Evolutionary conservation across 2,113 vertebrate species (phyloP), one percentile per base, ranked within the genome.

Genomic region (Acrocephalus arundinaceus): DNA sequence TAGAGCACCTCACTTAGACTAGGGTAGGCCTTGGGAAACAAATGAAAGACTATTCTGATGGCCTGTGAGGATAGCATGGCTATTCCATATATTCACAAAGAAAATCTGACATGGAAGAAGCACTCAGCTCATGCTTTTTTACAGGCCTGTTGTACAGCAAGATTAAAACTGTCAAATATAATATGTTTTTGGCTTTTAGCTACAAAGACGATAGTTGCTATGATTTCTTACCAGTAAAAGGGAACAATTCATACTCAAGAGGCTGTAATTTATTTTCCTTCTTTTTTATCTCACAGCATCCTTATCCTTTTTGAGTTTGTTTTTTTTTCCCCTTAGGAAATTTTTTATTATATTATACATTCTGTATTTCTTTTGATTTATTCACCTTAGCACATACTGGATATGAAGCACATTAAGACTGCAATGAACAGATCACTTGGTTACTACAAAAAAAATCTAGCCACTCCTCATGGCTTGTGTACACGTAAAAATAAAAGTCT

Each of bases 281-380:
- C 71, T 46, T 55, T 65, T 71, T 78, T n/a, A 55, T 78, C 75
- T 70, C 82, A 89, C 22, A 83, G 18, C 63, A 65, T 59, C 85
- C 48, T 58, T 63, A 41, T 33, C 13, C 37, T 73, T 88, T 46
- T 58, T n/a, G 14, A 59, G 27, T 18, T 51, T 7, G 6, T 15
- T 15, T 39, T 65, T 65, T 79, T 27, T 10, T 0, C 7, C 24
- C 41, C n/a, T 13, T 24, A 62, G 67, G 68, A 90, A 94, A 63
- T 71, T 74, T 27, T 46, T 33, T 3, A 51, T 85, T 92, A 24
- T 83, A 46, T 89, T 77, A 48, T 24, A 66, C 30, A 48, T 77
- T 74, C 43, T 59, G 27, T 80, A 70, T 90, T 94, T 86, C 16
- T 83, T 90, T 77, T 84, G 39, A 89, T 84, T 89, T 81, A 89